Percentiles rank a stretch among this genome's conserved stretches.
Conservation (phyloP, 2,113 vertebrate species). For the Neofelis nebulosa region DNA sequence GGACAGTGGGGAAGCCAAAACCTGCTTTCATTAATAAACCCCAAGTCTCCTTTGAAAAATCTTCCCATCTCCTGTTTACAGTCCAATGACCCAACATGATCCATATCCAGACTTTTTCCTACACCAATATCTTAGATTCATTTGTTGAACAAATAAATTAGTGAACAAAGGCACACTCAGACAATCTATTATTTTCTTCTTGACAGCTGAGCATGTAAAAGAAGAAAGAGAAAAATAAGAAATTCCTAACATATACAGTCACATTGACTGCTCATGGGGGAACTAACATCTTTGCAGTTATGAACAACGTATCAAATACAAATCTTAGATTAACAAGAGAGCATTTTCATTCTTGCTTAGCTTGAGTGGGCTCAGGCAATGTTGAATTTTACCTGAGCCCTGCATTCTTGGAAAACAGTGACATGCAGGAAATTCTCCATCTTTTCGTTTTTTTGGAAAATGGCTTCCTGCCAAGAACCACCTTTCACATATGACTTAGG, state of each 20-base stretch:
- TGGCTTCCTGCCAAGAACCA: background rate
- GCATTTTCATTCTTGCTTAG: background rate
- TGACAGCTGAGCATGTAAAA: background rate
- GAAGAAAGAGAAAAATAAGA: background rate
- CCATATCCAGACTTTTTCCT: background rate
- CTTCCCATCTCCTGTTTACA: background rate
- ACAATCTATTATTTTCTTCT: background rate
- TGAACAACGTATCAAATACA: background rate
- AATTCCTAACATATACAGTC: background rate
- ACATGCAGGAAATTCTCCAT: background rate
- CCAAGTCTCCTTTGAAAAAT: conserved; percentile 53
- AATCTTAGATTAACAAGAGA: background rate
- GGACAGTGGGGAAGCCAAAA: background rate
- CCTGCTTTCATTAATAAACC: conserved; percentile 37
- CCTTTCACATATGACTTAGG: background rate
- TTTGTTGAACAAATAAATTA: conserved; percentile 17
- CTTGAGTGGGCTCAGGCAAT: background rate
- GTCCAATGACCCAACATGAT: background rate
- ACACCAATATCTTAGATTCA: background rate
- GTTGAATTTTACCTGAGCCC: background rate
- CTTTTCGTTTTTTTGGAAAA: background rate
- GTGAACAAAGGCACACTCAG: background rate
- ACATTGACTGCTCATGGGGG: background rate
- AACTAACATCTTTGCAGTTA: background rate
- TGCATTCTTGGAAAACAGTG: background rate